phyloP scores from a whole-genome alignment of 2,888 invertebrate genomes.

The Pachliopta kotzebuea region DNA sequence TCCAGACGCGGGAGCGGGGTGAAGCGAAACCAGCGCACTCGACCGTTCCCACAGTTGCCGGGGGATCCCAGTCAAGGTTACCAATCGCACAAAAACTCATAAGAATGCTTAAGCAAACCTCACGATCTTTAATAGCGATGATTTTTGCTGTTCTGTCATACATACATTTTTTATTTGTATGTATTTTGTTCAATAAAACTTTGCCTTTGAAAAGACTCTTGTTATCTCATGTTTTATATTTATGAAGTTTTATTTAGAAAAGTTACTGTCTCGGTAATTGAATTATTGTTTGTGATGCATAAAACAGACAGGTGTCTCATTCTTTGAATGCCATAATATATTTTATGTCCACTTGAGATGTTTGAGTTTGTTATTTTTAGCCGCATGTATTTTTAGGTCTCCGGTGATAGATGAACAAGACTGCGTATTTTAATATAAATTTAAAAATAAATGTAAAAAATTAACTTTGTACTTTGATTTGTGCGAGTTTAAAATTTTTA shows the following conservation, averaged over 20 bases:
- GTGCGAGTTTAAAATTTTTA: not conserved
- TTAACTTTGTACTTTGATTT: no score
- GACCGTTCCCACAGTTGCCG: slow-evolving; percentile 71
- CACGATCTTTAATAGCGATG: slow-evolving; percentile 54
- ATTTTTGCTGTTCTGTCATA: slow-evolving; percentile 44
- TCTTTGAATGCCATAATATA: not conserved
- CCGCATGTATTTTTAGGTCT: not conserved
- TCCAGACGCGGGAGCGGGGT: slow-evolving; percentile 63
- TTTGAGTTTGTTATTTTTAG: not conserved
- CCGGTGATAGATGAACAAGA: not conserved
- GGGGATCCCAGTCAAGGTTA: slow-evolving; percentile 71
- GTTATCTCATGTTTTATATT: not conserved
- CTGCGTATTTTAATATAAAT: not conserved
- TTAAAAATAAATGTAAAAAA: not conserved
- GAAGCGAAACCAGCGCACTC: slow-evolving; percentile 57
- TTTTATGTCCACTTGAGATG: not conserved
- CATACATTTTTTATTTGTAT: not conserved
- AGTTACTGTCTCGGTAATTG: not conserved
- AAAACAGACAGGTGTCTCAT: slow-evolving; percentile 1
- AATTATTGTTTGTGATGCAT: not conserved
- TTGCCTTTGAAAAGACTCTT: not conserved
- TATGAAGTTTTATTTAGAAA: not conserved
- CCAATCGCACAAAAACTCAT: slow-evolving; percentile 68
- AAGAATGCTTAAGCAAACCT: slow-evolving; percentile 57
- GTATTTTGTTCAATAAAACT: not conserved